These are phyloP conservation scores for Harpegnathos saltator DNA, from an alignment of 1,140 invertebrate genomes.

Conservation along the genomic window DNA sequence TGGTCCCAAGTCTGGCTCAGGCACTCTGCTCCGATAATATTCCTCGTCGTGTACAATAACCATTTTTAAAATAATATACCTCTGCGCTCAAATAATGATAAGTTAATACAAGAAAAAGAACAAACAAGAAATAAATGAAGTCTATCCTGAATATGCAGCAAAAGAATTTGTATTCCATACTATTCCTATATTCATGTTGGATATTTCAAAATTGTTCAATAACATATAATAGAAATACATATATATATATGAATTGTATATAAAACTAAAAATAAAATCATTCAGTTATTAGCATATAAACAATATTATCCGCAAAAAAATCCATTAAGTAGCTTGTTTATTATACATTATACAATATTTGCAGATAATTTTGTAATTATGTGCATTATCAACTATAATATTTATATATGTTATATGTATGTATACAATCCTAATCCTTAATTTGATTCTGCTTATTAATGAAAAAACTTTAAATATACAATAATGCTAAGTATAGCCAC, in stretches of 20 bases:
- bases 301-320: neutral
- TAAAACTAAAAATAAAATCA: neutral
- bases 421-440: neutral
- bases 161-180: neutral
- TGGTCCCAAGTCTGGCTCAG: constrained; percentile 75
- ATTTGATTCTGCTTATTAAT: constrained; percentile 57
- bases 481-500: constrained; percentile 87
- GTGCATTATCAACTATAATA: neutral
- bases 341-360: neutral
- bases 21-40: constrained; percentile 80
- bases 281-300: too few relatives aligned
- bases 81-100: neutral
- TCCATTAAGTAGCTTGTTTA: neutral
- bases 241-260: too few relatives aligned
- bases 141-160: neutral
- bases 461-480: constrained; percentile 88
- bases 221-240: neutral
- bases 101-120: neutral
- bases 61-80: constrained; percentile 64
- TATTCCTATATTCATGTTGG: too few relatives aligned
- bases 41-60: constrained; percentile 78
- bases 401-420: neutral
- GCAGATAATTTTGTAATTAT: neutral
- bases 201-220: neutral
- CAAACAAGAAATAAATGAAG: constrained; percentile 3